A percentile compares a stretch with the other conserved stretches of the same genome.
Conservation (phyloP, 2,113 vertebrate genomes). For the Silurus meridionalis region DNA sequence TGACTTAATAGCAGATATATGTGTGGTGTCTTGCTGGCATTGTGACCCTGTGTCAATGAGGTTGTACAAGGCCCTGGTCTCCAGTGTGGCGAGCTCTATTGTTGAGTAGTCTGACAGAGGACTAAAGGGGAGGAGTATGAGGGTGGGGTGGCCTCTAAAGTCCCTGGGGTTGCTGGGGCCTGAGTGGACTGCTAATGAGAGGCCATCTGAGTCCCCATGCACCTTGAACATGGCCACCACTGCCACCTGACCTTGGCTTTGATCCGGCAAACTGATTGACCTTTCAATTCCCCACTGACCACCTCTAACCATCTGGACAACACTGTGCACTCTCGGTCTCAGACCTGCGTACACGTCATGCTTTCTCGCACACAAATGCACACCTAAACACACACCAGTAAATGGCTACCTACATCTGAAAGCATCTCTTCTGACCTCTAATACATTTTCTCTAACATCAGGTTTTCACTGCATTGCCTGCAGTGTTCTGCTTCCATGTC, state of each 20-base stretch:
- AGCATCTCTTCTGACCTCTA: neutral
- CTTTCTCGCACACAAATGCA: slow-evolving; percentile 24
- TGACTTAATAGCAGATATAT: slow-evolving; percentile 48
- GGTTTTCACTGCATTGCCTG: neutral
- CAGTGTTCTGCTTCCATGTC: neutral
- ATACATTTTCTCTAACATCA: neutral
- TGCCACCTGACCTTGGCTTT: slow-evolving; percentile 80
- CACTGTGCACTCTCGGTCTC: slow-evolving; percentile 29
- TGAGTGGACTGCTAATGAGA: slow-evolving; percentile 73
- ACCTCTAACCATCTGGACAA: slow-evolving; percentile 72
- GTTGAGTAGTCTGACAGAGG: slow-evolving; percentile 47
- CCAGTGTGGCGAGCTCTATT: slow-evolving; percentile 42
- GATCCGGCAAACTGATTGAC: slow-evolving; percentile 76
- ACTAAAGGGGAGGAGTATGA: slow-evolving; percentile 55
- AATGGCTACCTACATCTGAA: neutral
- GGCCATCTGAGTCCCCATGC: slow-evolving; percentile 76
- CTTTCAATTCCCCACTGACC: slow-evolving; percentile 67
- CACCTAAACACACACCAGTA: slow-evolving; percentile 28
- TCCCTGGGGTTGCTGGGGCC: slow-evolving; percentile 52
- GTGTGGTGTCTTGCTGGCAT: slow-evolving; percentile 37
- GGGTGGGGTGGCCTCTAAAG: slow-evolving; percentile 45
- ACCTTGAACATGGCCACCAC: slow-evolving; percentile 79
- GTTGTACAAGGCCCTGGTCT: slow-evolving; percentile 37
- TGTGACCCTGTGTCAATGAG: slow-evolving; percentile 40
- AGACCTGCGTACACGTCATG: slow-evolving; percentile 38